Evolutionary conservation across 1,140 invertebrate species (phyloP).

Genomic region (Propsilocerus akamusi): DNA sequence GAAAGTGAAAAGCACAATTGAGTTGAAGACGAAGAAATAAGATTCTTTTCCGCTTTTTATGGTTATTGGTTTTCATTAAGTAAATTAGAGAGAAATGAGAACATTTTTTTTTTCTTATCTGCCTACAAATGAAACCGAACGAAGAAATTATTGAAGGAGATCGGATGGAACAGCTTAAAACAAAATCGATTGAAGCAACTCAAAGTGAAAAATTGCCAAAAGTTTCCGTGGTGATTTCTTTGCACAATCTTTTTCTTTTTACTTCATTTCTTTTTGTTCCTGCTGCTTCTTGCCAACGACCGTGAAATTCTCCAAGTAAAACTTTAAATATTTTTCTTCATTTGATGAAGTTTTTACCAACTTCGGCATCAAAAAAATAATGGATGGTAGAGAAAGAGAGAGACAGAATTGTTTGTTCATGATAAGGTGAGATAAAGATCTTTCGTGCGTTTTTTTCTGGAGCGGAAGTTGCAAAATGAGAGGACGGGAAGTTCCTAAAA

Average conservation of each 20-base stretch:
- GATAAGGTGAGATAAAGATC: background rate
- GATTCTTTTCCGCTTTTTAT: background rate
- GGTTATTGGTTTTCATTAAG: constrained; percentile 4
- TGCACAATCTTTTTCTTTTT: background rate
- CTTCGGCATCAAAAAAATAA: no score
- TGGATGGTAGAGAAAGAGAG: background rate
- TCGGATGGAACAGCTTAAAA: background rate
- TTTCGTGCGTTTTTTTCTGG: background rate
- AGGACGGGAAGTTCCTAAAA: no score
- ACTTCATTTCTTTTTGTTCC: background rate
- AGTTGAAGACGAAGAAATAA: background rate
- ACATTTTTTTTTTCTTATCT: background rate
- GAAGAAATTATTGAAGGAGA: background rate
- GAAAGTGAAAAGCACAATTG: background rate
- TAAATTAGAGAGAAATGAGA: constrained; percentile 3
- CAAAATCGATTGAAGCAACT: no score
- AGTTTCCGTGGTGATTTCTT: no score
- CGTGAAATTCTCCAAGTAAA: no score
- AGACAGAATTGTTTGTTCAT: no score
- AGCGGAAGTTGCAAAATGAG: no score
- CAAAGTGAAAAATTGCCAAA: no score
- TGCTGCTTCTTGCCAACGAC: background rate
- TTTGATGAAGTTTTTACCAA: no score
- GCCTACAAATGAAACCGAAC: background rate
- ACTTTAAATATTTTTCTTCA: no score